A percentile compares a stretch with the other conserved stretches of the same genome.
Evolutionary conservation across 2,888 invertebrate genomes (phyloP).

Genomic region (Eucera pruinosa): DNA sequence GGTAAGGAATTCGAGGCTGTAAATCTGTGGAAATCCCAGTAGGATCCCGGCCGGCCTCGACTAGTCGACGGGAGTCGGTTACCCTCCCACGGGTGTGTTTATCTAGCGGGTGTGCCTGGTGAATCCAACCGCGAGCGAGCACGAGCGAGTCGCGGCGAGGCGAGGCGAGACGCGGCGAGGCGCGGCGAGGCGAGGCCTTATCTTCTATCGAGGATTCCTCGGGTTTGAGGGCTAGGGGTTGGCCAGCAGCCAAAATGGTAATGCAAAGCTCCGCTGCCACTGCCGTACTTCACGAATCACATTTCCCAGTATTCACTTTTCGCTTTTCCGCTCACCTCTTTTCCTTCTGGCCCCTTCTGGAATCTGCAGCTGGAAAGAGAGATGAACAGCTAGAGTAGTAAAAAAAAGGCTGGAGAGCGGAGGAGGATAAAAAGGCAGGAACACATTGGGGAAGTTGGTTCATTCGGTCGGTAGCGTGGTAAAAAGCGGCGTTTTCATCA

Average conservation of each 20-base stretch:
- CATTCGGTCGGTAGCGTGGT: conserved; percentile 45
- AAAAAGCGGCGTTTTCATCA: conserved; percentile 62
- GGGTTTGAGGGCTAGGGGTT: conserved; percentile 68
- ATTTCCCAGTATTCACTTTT: conserved; percentile 78
- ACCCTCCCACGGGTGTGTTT: conserved; percentile 71
- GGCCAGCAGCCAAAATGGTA: conserved; percentile 80
- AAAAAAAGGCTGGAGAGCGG: conserved; percentile 11
- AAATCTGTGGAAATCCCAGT: conserved; percentile 71
- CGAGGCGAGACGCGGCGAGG: no score
- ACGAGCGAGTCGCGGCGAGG: no score
- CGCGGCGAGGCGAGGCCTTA: conserved; percentile 71
- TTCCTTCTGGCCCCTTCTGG: conserved; percentile 46
- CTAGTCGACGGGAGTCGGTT: conserved; percentile 47
- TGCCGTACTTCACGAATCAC: conserved; percentile 72
- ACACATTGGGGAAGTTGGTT: conserved; percentile 48
- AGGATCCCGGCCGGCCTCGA: conserved; percentile 44
- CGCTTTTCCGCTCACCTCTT: conserved; percentile 66
- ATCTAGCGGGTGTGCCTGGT: conserved; percentile 74
- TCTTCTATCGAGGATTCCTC: conserved; percentile 76
- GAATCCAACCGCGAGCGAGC: conserved; percentile 66
- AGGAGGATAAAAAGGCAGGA: conserved; percentile 50
- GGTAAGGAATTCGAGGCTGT: conserved; percentile 75
- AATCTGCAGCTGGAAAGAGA: conserved; percentile 39
- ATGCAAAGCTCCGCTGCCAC: conserved; percentile 73
- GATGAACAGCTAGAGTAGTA: neutral